Percentiles rank a stretch among this genome's conserved stretches.
Evolutionary conservation across 2,797 vertebrate species (phyloP).

Genomic region (Enteromius mattozi): DNA sequence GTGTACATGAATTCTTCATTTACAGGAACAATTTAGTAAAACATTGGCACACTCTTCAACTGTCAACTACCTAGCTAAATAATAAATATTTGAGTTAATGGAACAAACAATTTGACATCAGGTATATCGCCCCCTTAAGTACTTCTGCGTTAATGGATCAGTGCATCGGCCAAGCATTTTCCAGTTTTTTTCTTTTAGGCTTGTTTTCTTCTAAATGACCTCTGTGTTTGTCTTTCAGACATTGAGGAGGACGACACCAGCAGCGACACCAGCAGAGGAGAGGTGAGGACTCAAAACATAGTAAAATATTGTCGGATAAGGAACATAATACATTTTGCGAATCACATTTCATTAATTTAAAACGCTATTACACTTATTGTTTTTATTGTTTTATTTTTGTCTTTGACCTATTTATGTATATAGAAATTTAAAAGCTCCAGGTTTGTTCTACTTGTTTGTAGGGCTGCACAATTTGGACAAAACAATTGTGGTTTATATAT

Average conservation of each 20-base stretch:
- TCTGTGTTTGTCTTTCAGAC: constrained; percentile 65
- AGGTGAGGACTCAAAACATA: constrained; percentile 67
- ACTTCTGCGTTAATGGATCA: not conserved
- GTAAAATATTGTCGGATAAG: too few relatives aligned
- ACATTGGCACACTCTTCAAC: not conserved
- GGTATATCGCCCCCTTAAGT: not conserved
- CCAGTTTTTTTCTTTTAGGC: not conserved
- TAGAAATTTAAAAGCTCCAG: not conserved
- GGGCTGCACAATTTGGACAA: not conserved
- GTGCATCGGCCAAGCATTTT: not conserved
- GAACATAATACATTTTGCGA: not conserved
- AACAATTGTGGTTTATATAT: not conserved
- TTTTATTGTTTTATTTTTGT: too few relatives aligned
- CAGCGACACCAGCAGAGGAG: constrained; percentile 75
- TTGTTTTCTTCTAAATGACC: not conserved
- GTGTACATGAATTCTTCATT: not conserved
- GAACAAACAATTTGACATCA: not conserved
- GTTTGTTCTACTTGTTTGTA: not conserved
- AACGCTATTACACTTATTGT: too few relatives aligned
- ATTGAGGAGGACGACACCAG: constrained; percentile 78
- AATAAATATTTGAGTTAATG: not conserved
- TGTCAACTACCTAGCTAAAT: not conserved
- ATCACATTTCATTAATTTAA: not conserved
- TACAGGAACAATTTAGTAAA: not conserved
- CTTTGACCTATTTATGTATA: not conserved